A percentile compares a stretch with the other conserved stretches of the same genome.
These are phyloP conservation scores for Tiphia femorata DNA, from an alignment of 2,888 invertebrate species.

Conservation along the genomic window DNA sequence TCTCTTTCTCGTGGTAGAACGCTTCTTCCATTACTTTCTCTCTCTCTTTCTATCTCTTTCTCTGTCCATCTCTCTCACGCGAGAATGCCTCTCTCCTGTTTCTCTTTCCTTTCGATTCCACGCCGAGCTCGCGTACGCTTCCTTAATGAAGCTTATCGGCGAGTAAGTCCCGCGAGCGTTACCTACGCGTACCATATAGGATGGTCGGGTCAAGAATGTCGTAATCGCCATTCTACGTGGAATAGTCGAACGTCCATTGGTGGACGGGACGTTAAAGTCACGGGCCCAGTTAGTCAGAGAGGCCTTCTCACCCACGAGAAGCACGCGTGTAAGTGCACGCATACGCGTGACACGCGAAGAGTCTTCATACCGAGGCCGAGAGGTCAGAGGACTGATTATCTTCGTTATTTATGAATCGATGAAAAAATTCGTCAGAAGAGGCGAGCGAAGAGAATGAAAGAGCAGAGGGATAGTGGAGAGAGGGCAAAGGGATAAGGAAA, in stretches of 20 bases:
- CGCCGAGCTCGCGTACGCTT: slow-evolving; percentile 6
- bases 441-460: background rate
- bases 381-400: background rate
- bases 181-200: slow-evolving; percentile 10
- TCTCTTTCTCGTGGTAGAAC: too few relatives aligned
- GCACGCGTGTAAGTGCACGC: too few relatives aligned
- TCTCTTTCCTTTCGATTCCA: slow-evolving; percentile 6
- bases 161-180: slow-evolving; percentile 17
- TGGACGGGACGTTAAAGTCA: slow-evolving; percentile 10
- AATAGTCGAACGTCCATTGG: slow-evolving; percentile 17
- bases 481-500: background rate
- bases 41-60: too few relatives aligned
- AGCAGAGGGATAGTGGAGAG: slow-evolving; percentile 1
- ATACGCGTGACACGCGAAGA: slow-evolving; percentile 3
- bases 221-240: slow-evolving; percentile 25
- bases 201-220: slow-evolving; percentile 29
- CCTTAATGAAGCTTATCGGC: slow-evolving; percentile 21
- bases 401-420: background rate
- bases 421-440: background rate
- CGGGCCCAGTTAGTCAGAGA: too few relatives aligned
- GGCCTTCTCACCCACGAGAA: too few relatives aligned
- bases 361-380: slow-evolving; percentile 3
- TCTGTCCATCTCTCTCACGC: too few relatives aligned
- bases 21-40: too few relatives aligned
- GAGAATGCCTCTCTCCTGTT: too few relatives aligned